phyloP scores from a whole-genome alignment of 2,113 vertebrate genomes.

The Vimba vimba region DNA sequence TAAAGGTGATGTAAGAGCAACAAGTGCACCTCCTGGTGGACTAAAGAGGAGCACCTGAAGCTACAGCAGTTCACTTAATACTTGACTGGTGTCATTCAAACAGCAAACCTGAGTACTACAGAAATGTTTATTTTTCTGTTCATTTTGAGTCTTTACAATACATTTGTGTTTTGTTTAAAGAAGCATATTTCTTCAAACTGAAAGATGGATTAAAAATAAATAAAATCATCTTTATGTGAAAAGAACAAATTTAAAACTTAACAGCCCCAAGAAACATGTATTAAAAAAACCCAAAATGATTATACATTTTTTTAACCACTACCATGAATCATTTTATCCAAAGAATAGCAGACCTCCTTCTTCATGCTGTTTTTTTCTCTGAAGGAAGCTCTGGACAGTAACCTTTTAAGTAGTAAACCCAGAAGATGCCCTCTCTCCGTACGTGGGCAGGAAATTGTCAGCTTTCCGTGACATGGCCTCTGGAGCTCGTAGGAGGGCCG shows the following conservation, averaged over 20 bases:
- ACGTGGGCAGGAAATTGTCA: conserved; percentile 75
- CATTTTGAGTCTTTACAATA: background rate
- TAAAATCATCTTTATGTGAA: background rate
- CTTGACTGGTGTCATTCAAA: background rate
- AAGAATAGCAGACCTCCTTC: background rate
- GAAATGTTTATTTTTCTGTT: background rate
- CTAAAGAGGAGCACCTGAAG: background rate
- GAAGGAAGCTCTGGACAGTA: no score
- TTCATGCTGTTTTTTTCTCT: conserved; percentile 13
- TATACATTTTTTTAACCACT: background rate
- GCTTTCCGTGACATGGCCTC: conserved; percentile 70
- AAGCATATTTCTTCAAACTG: background rate
- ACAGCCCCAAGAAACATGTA: background rate
- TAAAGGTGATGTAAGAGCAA: conserved; percentile 35
- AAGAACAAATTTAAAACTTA: background rate
- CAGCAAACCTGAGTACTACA: background rate
- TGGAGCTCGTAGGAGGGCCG: conserved; percentile 55
- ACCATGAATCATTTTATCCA: background rate
- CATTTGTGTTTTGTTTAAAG: background rate
- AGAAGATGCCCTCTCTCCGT: conserved; percentile 59
- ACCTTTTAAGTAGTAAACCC: no score
- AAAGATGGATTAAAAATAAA: background rate
- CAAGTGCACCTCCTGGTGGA: conserved; percentile 51
- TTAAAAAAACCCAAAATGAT: no score
- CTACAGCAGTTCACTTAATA: background rate